These are phyloP conservation scores for Agelastica alni DNA, from an alignment of 2,888 invertebrate genomes.

Conservation along the genomic window DNA sequence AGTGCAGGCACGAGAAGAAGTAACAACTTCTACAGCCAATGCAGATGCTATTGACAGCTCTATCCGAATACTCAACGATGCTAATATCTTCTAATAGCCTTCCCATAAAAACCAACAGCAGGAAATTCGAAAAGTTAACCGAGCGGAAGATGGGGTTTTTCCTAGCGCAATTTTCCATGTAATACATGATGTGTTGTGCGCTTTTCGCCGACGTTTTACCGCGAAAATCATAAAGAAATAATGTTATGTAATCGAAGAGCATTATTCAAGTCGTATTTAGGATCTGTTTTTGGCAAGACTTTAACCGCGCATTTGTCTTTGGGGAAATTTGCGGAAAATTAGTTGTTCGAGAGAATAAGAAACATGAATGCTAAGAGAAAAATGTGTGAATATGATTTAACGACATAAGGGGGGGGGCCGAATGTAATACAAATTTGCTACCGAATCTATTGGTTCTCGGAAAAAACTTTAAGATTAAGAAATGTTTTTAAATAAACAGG, in stretches of 20 bases:
- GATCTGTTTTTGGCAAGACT: constrained; percentile 28
- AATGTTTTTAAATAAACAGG: no score
- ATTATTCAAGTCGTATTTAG: constrained; percentile 28
- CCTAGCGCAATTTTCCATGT: constrained; percentile 52
- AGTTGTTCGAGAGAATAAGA: constrained; percentile 22
- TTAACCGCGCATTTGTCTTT: constrained; percentile 29
- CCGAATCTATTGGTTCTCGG: no score
- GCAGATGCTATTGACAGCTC: constrained; percentile 42
- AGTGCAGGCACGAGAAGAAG: constrained; percentile 16
- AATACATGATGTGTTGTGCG: constrained; percentile 45
- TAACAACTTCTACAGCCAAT: constrained; percentile 23
- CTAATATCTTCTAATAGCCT: constrained; percentile 49
- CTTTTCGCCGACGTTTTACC: constrained; percentile 21
- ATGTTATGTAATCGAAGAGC: constrained; percentile 32
- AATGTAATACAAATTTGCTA: no score
- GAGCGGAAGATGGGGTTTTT: constrained; percentile 47
- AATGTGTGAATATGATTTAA: constrained; percentile 20
- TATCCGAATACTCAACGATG: constrained; percentile 36
- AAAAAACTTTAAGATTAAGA: no score
- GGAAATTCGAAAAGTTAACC: constrained; percentile 49
- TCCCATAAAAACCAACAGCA: constrained; percentile 48
- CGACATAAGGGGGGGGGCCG: no score
- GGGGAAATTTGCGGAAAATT: constrained; percentile 28
- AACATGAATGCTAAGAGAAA: constrained; percentile 6
- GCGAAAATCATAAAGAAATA: constrained; percentile 30